These are phyloP conservation scores for Apteryx mantelli DNA, from an alignment of 2,113 vertebrate genomes.

Conservation along the genomic window DNA sequence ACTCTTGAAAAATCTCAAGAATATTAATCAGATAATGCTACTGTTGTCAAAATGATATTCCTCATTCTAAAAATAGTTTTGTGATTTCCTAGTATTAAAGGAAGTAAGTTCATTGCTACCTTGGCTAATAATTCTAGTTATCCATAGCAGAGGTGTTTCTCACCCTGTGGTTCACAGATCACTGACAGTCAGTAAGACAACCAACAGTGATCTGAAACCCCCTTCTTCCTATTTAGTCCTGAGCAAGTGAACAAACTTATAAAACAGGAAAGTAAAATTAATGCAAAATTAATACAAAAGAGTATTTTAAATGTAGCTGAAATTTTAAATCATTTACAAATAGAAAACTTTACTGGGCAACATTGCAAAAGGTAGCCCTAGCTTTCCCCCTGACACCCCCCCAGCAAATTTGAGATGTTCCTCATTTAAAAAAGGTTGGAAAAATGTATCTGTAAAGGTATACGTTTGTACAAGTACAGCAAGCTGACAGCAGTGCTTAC, in stretches of 20 bases:
- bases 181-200: background rate
- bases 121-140: background rate
- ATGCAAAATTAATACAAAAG: background rate
- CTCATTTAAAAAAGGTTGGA: background rate
- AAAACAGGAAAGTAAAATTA: background rate
- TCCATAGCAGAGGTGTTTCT: background rate
- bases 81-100: background rate
- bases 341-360: background rate
- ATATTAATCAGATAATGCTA: background rate
- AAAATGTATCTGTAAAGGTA: background rate
- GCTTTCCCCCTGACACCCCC: too few species aligned
- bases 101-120: background rate
- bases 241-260: background rate
- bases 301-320: background rate
- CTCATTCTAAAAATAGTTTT: background rate
- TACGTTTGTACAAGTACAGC: background rate
- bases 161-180: background rate
- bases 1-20: background rate
- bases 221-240: background rate
- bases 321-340: background rate
- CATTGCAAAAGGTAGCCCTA: background rate
- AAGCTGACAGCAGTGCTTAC: background rate
- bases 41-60: background rate
- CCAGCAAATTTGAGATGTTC: background rate
- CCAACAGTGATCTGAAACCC: background rate